These are phyloP conservation scores for Damaliscus lunatus DNA, from an alignment of 2,113 vertebrate genomes.

Conservation along the genomic window DNA sequence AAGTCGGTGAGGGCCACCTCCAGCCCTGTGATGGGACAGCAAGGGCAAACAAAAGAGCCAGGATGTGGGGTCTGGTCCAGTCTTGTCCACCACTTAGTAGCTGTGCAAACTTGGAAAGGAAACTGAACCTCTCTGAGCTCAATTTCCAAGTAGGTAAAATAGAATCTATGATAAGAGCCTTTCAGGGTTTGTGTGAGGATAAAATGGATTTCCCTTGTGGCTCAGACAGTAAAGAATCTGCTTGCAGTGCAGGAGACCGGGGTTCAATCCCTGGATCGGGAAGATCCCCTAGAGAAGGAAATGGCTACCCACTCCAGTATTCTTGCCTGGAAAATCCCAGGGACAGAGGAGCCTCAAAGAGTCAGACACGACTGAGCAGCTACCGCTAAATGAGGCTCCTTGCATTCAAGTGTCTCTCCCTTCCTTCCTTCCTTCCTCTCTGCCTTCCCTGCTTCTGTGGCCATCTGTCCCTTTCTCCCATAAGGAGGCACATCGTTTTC, in stretches of 20 bases:
- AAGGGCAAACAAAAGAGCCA: not conserved
- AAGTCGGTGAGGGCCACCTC: constrained; percentile 75
- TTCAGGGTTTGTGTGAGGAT: not conserved
- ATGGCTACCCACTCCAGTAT: not conserved
- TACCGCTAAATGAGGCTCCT: not conserved
- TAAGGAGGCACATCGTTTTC: not conserved
- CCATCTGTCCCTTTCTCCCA: not conserved
- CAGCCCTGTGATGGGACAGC: constrained; percentile 59
- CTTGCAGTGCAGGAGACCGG: not conserved
- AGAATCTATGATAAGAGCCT: not conserved
- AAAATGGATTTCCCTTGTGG: not conserved
- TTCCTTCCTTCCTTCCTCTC: not conserved
- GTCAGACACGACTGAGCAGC: not conserved
- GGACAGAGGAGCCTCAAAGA: not conserved
- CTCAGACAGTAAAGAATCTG: not conserved
- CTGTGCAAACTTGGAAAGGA: not conserved
- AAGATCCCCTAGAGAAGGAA: not conserved
- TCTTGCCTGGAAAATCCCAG: not conserved
- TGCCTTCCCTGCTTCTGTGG: not conserved
- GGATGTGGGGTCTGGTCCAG: not conserved
- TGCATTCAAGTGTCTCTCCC: not conserved
- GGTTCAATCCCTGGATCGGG: not conserved
- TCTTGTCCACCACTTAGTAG: not conserved
- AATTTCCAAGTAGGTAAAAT: not conserved
- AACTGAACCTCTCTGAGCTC: not conserved